Conservation (phyloP, 1,140 invertebrate genomes). For the Meloidogyne hapla region DNA sequence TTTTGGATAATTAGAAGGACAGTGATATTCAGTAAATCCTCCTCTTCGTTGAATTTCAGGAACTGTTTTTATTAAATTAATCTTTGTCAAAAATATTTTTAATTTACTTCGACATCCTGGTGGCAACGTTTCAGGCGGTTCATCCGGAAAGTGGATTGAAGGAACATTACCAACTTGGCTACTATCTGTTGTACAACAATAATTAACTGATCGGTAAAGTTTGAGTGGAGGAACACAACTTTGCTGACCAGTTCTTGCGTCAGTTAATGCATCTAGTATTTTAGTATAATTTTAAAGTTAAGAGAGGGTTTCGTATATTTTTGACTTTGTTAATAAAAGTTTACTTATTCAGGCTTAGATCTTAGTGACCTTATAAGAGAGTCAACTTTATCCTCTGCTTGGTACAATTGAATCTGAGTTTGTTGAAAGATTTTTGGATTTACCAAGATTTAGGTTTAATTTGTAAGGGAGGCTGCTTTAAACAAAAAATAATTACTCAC, state of each 20-base stretch:
- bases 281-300: no score
- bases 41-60: not conserved
- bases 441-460: no score
- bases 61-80: not conserved
- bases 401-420: no score
- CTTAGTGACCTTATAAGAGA: no score
- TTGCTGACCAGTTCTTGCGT: not conserved
- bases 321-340: no score
- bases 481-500: not conserved
- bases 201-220: not conserved
- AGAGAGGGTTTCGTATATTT: no score
- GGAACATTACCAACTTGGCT: not conserved
- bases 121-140: not conserved
- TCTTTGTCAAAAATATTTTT: not conserved
- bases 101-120: not conserved
- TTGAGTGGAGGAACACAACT: constrained; percentile 1
- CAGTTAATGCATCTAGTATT: not conserved
- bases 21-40: not conserved
- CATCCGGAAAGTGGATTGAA: not conserved
- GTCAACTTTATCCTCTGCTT: no score
- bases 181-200: not conserved
- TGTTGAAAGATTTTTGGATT: no score
- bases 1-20: not conserved
- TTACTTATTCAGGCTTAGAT: no score
- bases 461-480: no score